Percentiles rank a stretch among this genome's conserved stretches.
phyloP scores from a whole-genome alignment of 1,140 invertebrate species.

The Temnothorax nylanderi region DNA sequence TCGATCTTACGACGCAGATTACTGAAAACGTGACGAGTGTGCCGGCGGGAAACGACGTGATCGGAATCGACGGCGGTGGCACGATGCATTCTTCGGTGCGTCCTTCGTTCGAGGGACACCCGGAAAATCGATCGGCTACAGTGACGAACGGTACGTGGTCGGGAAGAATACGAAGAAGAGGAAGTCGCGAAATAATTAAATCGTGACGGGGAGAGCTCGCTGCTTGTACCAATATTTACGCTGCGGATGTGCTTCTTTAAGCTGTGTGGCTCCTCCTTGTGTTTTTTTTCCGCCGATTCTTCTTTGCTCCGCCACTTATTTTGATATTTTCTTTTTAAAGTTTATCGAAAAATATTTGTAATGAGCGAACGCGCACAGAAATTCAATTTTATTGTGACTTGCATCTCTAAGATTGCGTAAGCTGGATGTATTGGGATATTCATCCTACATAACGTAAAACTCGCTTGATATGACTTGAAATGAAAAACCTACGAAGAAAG shows the following conservation, averaged over 20 bases:
- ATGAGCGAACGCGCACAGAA: neutral
- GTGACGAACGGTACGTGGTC: neutral
- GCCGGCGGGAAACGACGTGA: slow-evolving; percentile 45
- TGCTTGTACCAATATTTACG: neutral
- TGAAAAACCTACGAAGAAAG: neutral
- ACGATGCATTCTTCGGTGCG: slow-evolving; percentile 52
- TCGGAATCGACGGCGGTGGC: slow-evolving; percentile 20
- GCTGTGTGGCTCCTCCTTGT: neutral
- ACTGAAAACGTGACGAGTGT: slow-evolving; percentile 35
- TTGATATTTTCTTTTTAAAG: neutral
- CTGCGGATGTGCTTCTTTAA: neutral
- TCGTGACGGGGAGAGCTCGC: neutral
- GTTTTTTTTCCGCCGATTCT: neutral
- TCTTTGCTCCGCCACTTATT: neutral
- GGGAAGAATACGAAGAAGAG: neutral
- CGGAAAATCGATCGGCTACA: neutral
- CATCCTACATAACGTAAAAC: neutral
- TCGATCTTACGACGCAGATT: neutral
- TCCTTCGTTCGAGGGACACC: slow-evolving; percentile 54
- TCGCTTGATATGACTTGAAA: neutral
- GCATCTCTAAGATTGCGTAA: neutral
- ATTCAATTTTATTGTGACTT: neutral
- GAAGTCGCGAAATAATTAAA: slow-evolving; percentile 50
- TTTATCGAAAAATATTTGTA: neutral
- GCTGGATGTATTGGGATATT: neutral